Evolutionary conservation across 2,888 invertebrate species (phyloP).

Genomic region (Lepidocyrtinus sp.): DNA sequence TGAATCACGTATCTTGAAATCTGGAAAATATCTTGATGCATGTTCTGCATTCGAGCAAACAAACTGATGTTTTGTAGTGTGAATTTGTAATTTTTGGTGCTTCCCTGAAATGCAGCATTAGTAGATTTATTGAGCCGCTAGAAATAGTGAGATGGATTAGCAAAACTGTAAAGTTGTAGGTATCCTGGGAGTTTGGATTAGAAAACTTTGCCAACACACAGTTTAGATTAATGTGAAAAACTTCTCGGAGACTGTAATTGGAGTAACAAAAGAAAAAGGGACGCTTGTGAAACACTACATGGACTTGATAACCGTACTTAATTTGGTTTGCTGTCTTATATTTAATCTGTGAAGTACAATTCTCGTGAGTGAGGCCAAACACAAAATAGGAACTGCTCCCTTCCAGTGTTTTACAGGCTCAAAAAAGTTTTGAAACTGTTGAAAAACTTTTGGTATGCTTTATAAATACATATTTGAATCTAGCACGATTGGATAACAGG

Average conservation of each 20-base stretch:
- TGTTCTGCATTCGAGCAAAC: no score
- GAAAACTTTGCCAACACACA: not conserved
- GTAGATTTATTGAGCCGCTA: no score
- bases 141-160: slow-evolving; percentile 13
- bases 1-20: no score
- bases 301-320: slow-evolving; percentile 4
- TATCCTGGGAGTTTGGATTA: not conserved
- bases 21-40: no score
- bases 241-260: not conserved
- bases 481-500: not conserved
- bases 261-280: not conserved
- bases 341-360: slow-evolving; percentile 14
- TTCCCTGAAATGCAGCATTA: no score
- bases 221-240: not conserved
- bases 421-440: slow-evolving; percentile 5
- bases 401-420: not conserved
- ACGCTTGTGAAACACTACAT: not conserved
- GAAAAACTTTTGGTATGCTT: not conserved
- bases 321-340: slow-evolving; percentile 5
- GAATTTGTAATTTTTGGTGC: no score
- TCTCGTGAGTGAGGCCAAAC: slow-evolving; percentile 1
- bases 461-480: not conserved
- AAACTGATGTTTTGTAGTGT: no score
- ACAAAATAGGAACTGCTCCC: not conserved
- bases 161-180: not conserved